Evolutionary conservation across 2,888 invertebrate species (phyloP).

Genomic region (Schizaphis graminum): DNA sequence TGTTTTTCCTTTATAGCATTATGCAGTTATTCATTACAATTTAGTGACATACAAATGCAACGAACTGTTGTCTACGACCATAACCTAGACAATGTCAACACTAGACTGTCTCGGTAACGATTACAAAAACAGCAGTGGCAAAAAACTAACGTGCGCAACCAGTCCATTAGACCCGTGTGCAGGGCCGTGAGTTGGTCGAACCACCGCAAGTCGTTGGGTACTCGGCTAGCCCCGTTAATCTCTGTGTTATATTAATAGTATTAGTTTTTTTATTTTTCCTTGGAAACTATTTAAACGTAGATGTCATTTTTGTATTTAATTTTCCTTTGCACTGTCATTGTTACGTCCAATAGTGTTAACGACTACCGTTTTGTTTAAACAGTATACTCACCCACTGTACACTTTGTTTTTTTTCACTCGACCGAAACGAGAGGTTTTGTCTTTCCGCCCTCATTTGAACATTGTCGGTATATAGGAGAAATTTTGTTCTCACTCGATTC

Average conservation of each 20-base stretch:
- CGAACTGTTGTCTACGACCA: constrained; percentile 1
- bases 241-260: constrained; percentile 19
- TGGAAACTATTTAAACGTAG: not conserved
- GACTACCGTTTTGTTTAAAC: not conserved
- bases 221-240: not conserved
- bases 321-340: not conserved
- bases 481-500: not conserved
- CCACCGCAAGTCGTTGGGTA: not conserved
- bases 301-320: not conserved
- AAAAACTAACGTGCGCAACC: not conserved
- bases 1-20: not conserved
- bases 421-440: constrained; percentile 3
- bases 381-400: not conserved
- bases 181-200: too few species aligned
- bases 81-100: constrained; percentile 54
- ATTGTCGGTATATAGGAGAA: not conserved
- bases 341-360: not conserved
- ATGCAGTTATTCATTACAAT: not conserved
- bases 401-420: constrained; percentile 50
- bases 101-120: too few species aligned
- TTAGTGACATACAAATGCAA: not conserved
- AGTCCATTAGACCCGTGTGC: not conserved
- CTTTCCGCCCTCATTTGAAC: constrained; percentile 9
- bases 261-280: not conserved
- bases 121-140: not conserved